Evolutionary conservation across 2,113 vertebrate species (phyloP).

Genomic region (Baryphthengus martii): DNA sequence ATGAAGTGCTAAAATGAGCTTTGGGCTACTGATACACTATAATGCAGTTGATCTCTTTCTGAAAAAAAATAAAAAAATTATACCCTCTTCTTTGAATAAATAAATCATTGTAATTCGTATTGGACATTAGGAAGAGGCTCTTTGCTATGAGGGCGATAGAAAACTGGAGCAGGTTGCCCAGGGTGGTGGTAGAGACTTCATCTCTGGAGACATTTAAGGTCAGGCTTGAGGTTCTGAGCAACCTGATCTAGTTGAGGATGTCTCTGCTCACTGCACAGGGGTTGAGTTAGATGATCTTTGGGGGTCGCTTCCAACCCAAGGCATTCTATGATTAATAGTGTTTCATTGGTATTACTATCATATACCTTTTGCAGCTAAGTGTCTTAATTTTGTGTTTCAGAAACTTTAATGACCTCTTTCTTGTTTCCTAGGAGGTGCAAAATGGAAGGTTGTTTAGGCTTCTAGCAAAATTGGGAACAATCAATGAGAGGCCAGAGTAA

Average conservation of each 20-base stretch:
- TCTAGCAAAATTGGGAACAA: slow-evolving; percentile 97
- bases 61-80: neutral
- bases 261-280: no score
- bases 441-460: slow-evolving; percentile 98
- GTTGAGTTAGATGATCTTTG: no score
- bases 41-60: neutral
- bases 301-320: no score
- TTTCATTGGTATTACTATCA: neutral
- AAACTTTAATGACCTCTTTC: neutral
- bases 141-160: no score
- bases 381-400: neutral
- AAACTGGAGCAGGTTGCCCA: no score
- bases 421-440: slow-evolving; percentile 91
- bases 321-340: no score
- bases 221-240: no score
- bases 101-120: neutral
- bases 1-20: neutral
- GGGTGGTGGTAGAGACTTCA: no score
- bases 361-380: neutral
- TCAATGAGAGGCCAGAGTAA: slow-evolving; percentile 99
- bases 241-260: no score
- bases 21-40: neutral
- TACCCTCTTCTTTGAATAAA: neutral
- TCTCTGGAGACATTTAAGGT: no score
- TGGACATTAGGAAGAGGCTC: no score